Conservation (phyloP, 1,140 invertebrate genomes). For the Caenorhabditis latens region DNA sequence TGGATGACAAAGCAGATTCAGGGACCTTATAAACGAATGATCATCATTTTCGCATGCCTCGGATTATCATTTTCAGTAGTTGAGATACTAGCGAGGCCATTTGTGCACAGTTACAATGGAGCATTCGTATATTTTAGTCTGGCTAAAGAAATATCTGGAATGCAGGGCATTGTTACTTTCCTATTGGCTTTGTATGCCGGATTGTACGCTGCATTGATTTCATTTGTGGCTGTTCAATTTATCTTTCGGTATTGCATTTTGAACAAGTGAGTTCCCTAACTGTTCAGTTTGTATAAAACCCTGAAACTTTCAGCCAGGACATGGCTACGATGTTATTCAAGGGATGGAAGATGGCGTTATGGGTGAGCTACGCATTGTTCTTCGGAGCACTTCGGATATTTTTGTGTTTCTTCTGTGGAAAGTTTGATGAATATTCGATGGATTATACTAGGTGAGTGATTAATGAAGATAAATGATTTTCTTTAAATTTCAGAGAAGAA, state of each 20-base stretch:
- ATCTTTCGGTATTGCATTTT: constrained; percentile 15
- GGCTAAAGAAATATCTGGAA: neutral
- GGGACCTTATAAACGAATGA: constrained; percentile 8
- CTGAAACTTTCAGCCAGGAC: constrained; percentile 1
- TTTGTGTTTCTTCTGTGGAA: neutral
- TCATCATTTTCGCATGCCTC: neutral
- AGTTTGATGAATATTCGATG: constrained; percentile 38
- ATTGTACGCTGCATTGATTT: neutral
- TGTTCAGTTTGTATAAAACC: neutral
- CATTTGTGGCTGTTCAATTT: constrained; percentile 18
- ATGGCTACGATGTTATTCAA: constrained; percentile 10
- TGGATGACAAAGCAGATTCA: neutral
- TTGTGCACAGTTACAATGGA: constrained; percentile 7
- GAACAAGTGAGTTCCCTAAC: neutral
- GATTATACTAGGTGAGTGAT: neutral
- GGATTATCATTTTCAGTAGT: neutral
- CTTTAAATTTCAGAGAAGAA: neutral
- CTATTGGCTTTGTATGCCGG: neutral
- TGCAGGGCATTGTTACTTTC: neutral
- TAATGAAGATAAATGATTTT: too few species aligned
- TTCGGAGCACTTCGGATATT: neutral
- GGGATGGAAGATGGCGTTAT: constrained; percentile 8
- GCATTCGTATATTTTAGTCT: constrained; percentile 23
- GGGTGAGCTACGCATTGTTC: neutral
- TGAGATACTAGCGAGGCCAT: constrained; percentile 13